Evolutionary conservation across 2,888 invertebrate species (phyloP), one percentile per base, ranked within the genome.

Genomic region (Ceratothoa steindachneri): DNA sequence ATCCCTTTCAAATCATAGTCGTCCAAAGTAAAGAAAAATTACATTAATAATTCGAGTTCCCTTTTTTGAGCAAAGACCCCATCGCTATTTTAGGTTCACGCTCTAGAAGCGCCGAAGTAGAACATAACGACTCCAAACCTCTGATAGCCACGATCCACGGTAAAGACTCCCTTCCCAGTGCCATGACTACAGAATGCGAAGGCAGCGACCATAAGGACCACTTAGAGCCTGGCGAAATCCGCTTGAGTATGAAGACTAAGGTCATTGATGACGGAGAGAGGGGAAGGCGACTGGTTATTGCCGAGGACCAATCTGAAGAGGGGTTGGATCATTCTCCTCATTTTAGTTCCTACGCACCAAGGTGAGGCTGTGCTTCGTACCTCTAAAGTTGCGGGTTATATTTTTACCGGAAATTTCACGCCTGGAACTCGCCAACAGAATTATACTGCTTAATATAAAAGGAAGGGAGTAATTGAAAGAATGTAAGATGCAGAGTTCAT

Each of bases 201-300:
- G 28, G 28, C 0, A 29, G 12, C n/a, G 55, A 30, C 0, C 65
- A 67, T n/a, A 52, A 19, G 3, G 71, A 73, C 12, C 73, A 73
- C 12, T 52, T 77, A 7, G 76, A 77, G 22, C 76, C 73, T 15
- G 76, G 76, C n/a, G 76, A 77, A 64, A 77, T 73, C 9, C 30
- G 76, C n/a, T 55, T 77, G 41, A 73, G 73, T 41, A 29, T 67
- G 1, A 60, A 71, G 9, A 65, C 76, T 0, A 73, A 67, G 51
- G 71, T 77, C 30, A 30, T 77, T 12, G 73, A 73, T n/a, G 76
- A 76, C 29, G 76, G 71, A 55, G 76, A 77, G n/a, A 60, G 55
- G 28, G 73, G 76, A n/a, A 30, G 76, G 5, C 41, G 76, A 3
- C 24, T 77, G 12, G 66, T 77, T 22, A 60, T 77, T 1, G 67